Conservation (phyloP, 2,113 vertebrate species). For the Strigops habroptila region DNA sequence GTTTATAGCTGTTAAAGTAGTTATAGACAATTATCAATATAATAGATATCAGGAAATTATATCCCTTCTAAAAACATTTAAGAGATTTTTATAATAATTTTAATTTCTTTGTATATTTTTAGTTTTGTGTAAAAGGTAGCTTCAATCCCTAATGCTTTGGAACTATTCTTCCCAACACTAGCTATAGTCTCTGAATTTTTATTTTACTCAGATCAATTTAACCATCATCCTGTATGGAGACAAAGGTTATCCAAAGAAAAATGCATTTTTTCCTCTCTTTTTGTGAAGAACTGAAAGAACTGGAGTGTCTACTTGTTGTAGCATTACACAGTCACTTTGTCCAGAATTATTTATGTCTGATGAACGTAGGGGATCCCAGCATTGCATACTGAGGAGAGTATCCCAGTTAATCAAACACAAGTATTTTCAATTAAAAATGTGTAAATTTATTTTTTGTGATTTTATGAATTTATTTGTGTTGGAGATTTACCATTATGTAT, state of each 20-base stretch:
- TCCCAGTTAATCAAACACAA: not conserved
- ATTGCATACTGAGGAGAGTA: not conserved
- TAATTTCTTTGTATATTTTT: not conserved
- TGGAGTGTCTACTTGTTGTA: not conserved
- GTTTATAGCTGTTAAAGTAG: not conserved
- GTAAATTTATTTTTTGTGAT: not conserved
- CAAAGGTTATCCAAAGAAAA: not conserved
- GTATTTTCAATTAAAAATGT: not conserved
- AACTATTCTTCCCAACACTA: not conserved
- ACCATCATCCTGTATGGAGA: not conserved
- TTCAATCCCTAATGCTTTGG: not conserved
- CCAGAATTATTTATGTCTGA: not conserved
- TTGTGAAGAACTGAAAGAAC: not conserved
- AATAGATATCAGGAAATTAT: not conserved
- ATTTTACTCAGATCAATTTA: not conserved
- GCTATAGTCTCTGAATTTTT: not conserved
- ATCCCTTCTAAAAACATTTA: not conserved
- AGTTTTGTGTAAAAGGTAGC: not conserved
- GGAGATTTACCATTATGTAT: not conserved
- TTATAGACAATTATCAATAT: not conserved
- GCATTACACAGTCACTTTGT: not conserved
- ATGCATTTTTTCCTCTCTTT: not conserved
- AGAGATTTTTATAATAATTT: not conserved
- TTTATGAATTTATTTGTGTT: not conserved
- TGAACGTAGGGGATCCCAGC: not conserved